A percentile compares a stretch with the other conserved stretches of the same genome.
phyloP scores from a whole-genome alignment of 2,888 invertebrate species.

The Sisyra terminalis region DNA sequence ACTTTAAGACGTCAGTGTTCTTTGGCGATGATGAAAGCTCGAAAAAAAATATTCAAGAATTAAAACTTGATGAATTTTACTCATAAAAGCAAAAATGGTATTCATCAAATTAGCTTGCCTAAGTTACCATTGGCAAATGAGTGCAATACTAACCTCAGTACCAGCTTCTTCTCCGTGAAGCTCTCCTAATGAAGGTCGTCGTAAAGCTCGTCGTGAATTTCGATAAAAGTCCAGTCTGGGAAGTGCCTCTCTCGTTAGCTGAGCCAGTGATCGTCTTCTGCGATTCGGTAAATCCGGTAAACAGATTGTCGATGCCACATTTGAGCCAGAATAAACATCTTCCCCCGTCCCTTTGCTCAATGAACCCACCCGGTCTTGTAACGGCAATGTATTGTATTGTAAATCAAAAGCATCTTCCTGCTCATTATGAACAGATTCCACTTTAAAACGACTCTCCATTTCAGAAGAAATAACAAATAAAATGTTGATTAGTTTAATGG shows the following conservation, averaged over 20 bases:
- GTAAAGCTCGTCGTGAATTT: constrained; percentile 55
- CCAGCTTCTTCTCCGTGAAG: constrained; percentile 47
- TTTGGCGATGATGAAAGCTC: no score
- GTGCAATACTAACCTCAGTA: constrained; percentile 24
- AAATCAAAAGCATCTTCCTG: constrained; percentile 4
- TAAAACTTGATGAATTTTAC: no score
- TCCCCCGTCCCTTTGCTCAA: not conserved
- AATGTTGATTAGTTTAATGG: no score
- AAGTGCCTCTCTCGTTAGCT: constrained; percentile 59
- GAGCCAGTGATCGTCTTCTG: constrained; percentile 41
- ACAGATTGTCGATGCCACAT: constrained; percentile 16
- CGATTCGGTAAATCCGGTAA: constrained; percentile 15
- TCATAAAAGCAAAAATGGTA: no score
- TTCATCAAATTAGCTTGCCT: no score
- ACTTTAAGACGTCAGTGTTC: no score
- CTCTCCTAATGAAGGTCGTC: constrained; percentile 71
- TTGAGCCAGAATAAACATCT: not conserved
- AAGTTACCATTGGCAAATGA: no score
- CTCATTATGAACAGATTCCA: not conserved
- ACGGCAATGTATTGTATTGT: constrained; percentile 5
- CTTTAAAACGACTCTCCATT: no score
- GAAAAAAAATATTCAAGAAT: no score
- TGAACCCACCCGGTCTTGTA: not conserved
- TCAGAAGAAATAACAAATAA: no score
- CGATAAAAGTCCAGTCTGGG: constrained; percentile 73